phyloP scores from a whole-genome alignment of 2,888 invertebrate genomes.

The Morpho achilles region DNA sequence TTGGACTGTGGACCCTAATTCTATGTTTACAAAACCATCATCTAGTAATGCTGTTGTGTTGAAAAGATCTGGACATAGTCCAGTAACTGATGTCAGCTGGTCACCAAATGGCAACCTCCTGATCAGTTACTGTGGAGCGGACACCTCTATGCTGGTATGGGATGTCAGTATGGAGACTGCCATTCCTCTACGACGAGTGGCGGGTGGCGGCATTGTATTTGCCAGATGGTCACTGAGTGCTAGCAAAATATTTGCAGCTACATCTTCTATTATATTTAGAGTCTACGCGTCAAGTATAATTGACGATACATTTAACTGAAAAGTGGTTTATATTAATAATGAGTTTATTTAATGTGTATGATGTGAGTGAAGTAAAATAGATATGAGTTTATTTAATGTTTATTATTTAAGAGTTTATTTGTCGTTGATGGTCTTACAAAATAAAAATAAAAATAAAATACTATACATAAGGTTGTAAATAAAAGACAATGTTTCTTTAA shows the following conservation, averaged over 20 bases:
- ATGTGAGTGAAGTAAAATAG: no score
- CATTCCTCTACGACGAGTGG: conserved; percentile 84
- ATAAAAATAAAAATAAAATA: no score
- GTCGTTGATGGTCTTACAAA: no score
- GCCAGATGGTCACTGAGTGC: conserved; percentile 91
- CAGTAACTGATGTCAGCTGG: conserved; percentile 92
- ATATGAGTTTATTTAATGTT: no score
- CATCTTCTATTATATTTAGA: conserved; percentile 89
- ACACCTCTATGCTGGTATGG: conserved; percentile 92
- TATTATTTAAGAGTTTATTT: no score
- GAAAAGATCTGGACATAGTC: conserved; percentile 85
- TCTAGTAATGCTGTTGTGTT: conserved; percentile 87
- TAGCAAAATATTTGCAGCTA: conserved; percentile 87
- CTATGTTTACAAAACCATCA: conserved; percentile 89
- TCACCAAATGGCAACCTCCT: conserved; percentile 88
- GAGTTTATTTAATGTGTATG: no score
- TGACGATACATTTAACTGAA: no score
- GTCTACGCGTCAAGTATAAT: no score
- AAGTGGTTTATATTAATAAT: no score
- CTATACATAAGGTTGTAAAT: no score
- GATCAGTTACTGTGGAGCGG: conserved; percentile 88
- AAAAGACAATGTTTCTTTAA: no score
- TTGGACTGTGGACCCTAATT: conserved; percentile 92
- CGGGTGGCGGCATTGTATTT: conserved; percentile 88
- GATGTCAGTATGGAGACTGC: conserved; percentile 86